Conservation (phyloP, 2,888 invertebrate species). For the Ichneumon xanthorius region DNA sequence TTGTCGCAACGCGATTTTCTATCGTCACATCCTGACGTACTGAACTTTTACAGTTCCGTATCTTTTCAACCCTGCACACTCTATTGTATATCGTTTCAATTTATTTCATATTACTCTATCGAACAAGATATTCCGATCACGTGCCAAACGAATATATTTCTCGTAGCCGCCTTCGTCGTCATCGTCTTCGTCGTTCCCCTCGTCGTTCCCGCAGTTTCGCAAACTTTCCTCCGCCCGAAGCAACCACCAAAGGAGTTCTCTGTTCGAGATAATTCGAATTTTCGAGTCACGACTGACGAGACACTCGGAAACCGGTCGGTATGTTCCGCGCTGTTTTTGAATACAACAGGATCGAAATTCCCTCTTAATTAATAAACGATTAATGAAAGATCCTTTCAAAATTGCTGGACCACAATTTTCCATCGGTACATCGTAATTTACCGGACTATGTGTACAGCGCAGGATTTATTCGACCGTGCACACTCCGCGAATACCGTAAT, state of each 20-base stretch:
- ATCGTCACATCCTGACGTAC: no score
- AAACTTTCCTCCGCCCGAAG: slow-evolving; percentile 31
- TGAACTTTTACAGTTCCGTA: no score
- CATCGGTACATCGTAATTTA: background rate
- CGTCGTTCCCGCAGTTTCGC: slow-evolving; percentile 6
- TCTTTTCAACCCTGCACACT: background rate
- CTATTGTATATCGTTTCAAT: slow-evolving; percentile 22
- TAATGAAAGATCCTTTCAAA: background rate
- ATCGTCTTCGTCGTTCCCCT: background rate
- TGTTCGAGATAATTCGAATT: slow-evolving; percentile 7
- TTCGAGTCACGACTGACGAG: background rate
- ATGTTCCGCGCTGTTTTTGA: background rate
- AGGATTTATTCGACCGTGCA: background rate
- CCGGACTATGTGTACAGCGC: background rate
- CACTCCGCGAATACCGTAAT: background rate
- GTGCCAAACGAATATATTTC: slow-evolving; percentile 64
- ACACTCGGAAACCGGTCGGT: background rate
- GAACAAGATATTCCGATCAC: slow-evolving; percentile 44
- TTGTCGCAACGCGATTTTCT: no score
- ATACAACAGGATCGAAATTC: background rate
- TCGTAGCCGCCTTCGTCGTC: slow-evolving; percentile 25
- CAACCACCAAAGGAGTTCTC: slow-evolving; percentile 1
- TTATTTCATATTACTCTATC: background rate
- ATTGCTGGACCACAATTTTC: background rate
- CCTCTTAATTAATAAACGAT: background rate